Evolutionary conservation across 2,888 invertebrate genomes (phyloP).

Genomic region (Osmoderma eremita): DNA sequence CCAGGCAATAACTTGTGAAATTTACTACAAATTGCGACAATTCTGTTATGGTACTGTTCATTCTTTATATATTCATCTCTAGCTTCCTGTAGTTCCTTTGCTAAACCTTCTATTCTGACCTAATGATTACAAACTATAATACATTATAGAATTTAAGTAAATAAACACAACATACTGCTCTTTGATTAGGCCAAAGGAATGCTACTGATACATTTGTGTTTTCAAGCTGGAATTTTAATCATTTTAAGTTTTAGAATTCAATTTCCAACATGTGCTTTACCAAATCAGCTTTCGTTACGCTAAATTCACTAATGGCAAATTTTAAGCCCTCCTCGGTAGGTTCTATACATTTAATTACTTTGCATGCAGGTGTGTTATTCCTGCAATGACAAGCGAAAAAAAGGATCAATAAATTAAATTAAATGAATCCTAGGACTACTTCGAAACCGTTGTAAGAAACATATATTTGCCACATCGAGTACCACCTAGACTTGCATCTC

Average conservation of each 20-base stretch:
- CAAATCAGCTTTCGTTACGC: conserved; percentile 3
- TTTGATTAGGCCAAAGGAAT: conserved; percentile 27
- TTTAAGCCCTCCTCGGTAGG: neutral
- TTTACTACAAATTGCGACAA: neutral
- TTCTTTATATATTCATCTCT: neutral
- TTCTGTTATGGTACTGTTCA: neutral
- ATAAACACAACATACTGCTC: conserved; percentile 14
- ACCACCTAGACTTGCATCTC: conserved; percentile 4
- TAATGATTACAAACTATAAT: neutral
- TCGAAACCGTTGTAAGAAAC: conserved; percentile 19
- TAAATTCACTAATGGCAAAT: neutral
- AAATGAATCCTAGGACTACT: neutral
- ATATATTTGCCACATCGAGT: conserved; percentile 4
- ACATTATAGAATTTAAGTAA: neutral
- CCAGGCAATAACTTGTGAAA: neutral
- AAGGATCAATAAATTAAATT: neutral
- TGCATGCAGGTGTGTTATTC: neutral
- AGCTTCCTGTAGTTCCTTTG: neutral
- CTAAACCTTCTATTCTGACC: conserved; percentile 2
- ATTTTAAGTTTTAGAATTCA: neutral
- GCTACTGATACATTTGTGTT: conserved; percentile 5
- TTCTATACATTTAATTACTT: conserved; percentile 4
- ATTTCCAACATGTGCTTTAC: neutral
- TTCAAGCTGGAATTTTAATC: conserved; percentile 17
- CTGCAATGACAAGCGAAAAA: neutral